phyloP scores from a whole-genome alignment of 1,140 invertebrate species.

The Listronotus oregonensis region DNA sequence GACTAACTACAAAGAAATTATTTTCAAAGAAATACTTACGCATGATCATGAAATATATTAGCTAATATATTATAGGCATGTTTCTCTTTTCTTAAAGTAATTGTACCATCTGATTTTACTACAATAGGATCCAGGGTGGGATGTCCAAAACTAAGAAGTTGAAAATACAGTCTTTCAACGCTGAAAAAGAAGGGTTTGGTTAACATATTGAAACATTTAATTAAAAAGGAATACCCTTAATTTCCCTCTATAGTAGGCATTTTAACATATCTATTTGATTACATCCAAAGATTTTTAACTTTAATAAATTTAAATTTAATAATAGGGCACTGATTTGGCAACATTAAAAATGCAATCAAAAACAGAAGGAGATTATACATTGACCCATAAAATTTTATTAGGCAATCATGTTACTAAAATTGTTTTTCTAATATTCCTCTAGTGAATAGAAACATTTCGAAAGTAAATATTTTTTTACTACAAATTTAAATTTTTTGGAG shows the following conservation, averaged over 20 bases:
- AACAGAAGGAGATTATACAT: too few species aligned
- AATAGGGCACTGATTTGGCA: too few species aligned
- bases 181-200: slow-evolving; percentile 66
- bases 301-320: too few species aligned
- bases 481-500: too few species aligned
- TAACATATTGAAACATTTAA: too few species aligned
- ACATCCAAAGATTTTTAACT: not conserved
- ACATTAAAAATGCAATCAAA: too few species aligned
- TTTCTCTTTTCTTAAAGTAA: slow-evolving; percentile 79
- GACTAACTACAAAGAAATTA: too few species aligned
- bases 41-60: slow-evolving; percentile 83
- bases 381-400: too few species aligned
- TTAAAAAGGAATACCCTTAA: slow-evolving; percentile 7
- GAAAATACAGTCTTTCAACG: slow-evolving; percentile 84
- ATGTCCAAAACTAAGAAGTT: slow-evolving; percentile 79
- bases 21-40: slow-evolving; percentile 62
- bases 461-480: too few species aligned
- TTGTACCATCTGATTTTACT: slow-evolving; percentile 69
- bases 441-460: too few species aligned
- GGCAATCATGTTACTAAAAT: too few species aligned
- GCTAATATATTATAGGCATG: slow-evolving; percentile 77
- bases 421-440: too few species aligned
- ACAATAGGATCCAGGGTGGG: slow-evolving; percentile 81
- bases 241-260: not conserved
- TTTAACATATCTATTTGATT: not conserved